A percentile compares a stretch with the other conserved stretches of the same genome.
These are phyloP conservation scores for Etheostoma nigrum DNA, from an alignment of 2,797 vertebrate genomes.

Conservation along the genomic window DNA sequence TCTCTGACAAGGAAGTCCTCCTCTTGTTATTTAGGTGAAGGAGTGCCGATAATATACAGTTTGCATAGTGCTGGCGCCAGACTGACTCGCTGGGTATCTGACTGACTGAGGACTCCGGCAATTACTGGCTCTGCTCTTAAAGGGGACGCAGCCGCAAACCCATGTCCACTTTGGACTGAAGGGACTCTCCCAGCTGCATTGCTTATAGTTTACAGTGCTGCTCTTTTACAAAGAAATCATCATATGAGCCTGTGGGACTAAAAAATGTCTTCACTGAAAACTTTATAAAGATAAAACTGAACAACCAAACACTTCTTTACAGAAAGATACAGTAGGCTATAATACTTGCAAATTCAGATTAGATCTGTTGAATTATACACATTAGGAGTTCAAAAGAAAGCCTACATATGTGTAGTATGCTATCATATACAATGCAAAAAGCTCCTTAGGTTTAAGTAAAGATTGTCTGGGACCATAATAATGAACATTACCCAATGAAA, in stretches of 20 bases:
- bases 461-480: background rate
- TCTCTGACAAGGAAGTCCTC: conserved; percentile 85
- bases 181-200: conserved; percentile 41
- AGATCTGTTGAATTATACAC: background rate
- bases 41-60: conserved; percentile 95
- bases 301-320: background rate
- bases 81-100: conserved; percentile 91
- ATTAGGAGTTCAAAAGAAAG: background rate
- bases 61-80: conserved; percentile 95
- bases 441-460: background rate
- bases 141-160: conserved; percentile 85
- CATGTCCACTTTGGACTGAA: conserved; percentile 57
- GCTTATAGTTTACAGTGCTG: conserved; percentile 14
- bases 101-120: conserved; percentile 90
- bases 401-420: background rate
- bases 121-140: conserved; percentile 92
- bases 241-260: background rate
- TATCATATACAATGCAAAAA: background rate
- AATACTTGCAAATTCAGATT: background rate
- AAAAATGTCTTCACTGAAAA: background rate
- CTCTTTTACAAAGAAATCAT: conserved; percentile 8
- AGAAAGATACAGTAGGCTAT: background rate
- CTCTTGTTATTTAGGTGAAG: conserved; percentile 91
- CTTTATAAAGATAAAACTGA: background rate
- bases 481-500: background rate